A percentile compares a stretch with the other conserved stretches of the same genome.
Conservation (phyloP, 2,113 vertebrate species). For the Neogobius melanostomus region DNA sequence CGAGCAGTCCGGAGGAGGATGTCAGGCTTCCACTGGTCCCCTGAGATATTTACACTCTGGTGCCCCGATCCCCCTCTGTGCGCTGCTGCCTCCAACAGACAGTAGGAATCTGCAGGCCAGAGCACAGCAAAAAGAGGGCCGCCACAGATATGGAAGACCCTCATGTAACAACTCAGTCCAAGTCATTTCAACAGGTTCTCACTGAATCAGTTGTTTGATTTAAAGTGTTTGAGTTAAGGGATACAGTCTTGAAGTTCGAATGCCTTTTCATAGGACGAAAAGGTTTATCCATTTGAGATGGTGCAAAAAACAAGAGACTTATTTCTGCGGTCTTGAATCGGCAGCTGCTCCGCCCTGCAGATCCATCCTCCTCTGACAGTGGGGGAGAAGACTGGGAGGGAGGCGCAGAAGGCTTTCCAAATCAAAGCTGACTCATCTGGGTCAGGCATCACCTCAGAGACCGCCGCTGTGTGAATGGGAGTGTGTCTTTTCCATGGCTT, state of each 20-base stretch:
- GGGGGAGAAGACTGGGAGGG: neutral
- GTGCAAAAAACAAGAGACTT: too few relatives aligned
- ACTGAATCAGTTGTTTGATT: too few relatives aligned
- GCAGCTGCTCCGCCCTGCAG: too few relatives aligned
- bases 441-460: conserved; percentile 33
- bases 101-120: conserved; percentile 15
- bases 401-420: conserved; percentile 36
- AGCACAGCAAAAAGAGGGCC: conserved; percentile 3
- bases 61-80: conserved; percentile 35
- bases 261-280: too few relatives aligned
- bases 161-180: too few relatives aligned
- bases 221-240: too few relatives aligned
- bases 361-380: neutral
- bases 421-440: conserved; percentile 67
- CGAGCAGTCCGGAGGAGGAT: conserved; percentile 39
- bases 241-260: too few relatives aligned
- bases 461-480: conserved; percentile 1
- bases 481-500: neutral
- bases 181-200: too few relatives aligned
- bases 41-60: conserved; percentile 34
- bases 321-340: too few relatives aligned
- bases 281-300: too few relatives aligned
- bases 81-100: conserved; percentile 13
- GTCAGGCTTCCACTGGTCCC: conserved; percentile 39
- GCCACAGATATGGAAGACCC: too few relatives aligned